Evolutionary conservation across 2,888 invertebrate species (phyloP).

Genomic region (Tiliacea aurago): DNA sequence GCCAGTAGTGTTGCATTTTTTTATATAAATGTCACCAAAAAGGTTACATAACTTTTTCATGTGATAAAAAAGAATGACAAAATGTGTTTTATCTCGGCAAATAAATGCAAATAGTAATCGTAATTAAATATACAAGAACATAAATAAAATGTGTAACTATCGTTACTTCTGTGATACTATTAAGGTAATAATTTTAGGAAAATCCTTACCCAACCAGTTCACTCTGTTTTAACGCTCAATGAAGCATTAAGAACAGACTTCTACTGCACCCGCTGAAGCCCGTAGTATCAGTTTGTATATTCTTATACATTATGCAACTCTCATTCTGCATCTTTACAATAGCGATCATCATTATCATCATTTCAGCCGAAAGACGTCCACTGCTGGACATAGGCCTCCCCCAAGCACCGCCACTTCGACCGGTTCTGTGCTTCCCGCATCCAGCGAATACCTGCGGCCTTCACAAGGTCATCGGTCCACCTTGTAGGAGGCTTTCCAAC

Average conservation of each 20-base stretch:
- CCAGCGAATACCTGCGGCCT: too few relatives aligned
- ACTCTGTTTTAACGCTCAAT: constrained; percentile 18
- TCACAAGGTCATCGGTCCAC: too few relatives aligned
- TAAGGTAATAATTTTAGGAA: constrained; percentile 2
- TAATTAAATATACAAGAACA: neutral
- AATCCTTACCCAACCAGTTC: too few relatives aligned
- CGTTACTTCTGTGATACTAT: too few relatives aligned
- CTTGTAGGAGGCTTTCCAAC: too few relatives aligned
- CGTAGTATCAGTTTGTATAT: constrained; percentile 4
- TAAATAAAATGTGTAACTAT: neutral
- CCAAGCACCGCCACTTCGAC: too few relatives aligned
- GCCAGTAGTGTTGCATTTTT: neutral
- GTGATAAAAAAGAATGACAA: neutral
- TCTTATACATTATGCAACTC: constrained; percentile 22
- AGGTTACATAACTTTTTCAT: neutral
- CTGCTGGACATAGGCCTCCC: too few relatives aligned
- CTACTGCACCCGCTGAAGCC: constrained; percentile 37
- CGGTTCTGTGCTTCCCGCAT: too few relatives aligned
- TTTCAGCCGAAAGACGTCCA: too few relatives aligned
- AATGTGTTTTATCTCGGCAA: neutral
- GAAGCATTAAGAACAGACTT: constrained; percentile 49
- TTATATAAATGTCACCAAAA: neutral
- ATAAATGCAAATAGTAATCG: neutral
- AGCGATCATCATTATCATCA: constrained; percentile 15
- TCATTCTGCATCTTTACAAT: neutral